phyloP scores from a whole-genome alignment of 2,888 invertebrate genomes.

The Cephus pygmeus region DNA sequence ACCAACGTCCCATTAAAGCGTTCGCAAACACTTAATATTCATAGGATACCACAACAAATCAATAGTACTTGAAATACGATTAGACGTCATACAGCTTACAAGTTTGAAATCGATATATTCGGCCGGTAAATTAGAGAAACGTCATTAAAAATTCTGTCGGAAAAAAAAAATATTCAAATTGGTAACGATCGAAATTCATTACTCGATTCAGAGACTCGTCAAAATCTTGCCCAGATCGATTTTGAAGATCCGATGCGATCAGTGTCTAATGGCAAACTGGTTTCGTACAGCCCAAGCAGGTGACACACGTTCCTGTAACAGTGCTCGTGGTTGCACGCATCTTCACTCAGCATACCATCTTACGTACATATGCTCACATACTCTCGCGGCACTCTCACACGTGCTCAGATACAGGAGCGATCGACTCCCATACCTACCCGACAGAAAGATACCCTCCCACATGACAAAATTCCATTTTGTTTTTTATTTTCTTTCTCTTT shows the following conservation, averaged over 20 bases:
- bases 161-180: neutral
- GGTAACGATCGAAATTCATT: neutral
- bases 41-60: neutral
- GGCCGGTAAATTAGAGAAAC: neutral
- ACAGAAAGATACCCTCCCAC: neutral
- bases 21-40: neutral
- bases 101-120: neutral
- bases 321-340: neutral
- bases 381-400: neutral
- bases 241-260: conserved; percentile 6
- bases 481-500: neutral
- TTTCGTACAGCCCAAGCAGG: conserved; percentile 2
- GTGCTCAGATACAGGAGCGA: neutral
- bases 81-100: neutral
- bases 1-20: neutral
- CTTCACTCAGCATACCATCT: neutral
- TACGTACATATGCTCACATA: neutral
- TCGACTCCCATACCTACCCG: neutral
- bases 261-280: conserved; percentile 8
- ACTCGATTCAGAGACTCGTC: neutral
- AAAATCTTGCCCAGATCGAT: neutral
- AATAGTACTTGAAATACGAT: neutral
- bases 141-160: neutral
- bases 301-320: conserved; percentile 1
- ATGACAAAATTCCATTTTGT: neutral